Base-by-base conservation (phyloP, 2,113 vertebrate genomes). In the Antechinus flavipes region DNA sequence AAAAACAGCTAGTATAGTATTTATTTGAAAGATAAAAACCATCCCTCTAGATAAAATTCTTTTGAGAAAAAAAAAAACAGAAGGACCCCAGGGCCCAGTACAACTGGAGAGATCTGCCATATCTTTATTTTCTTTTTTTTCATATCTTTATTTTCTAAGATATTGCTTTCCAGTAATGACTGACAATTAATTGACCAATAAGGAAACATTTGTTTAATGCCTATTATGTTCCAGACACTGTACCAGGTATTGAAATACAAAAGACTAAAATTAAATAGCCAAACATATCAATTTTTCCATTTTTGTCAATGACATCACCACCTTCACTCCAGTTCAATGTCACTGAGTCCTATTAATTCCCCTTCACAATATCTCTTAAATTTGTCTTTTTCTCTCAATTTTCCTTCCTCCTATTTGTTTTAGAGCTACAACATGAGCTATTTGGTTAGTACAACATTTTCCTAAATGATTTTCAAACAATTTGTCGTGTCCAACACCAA, bases 171-270 rank as follows among this genome's bases (percentile, higher is more conserved):
- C 35, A 90, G 35, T 91, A 95, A 92, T 68, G 56, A 84, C 19
- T 47, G 24, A 94, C 97, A 96, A 93, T 53, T 42, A 84, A 84
- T 22, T 23, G 35, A 84, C n/a, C n/a, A 42, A 84, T 68, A 68
- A 68, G 35, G 30, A 84, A 84, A 23, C 12, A 84, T 42, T 42
- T 5, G 22, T 84, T 16, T 22, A 84, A 42, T 84, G 16, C 68
- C 68, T 42, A 23, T 42, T 84, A n/a, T 84, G n/a, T 84, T 16
- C n/a, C 35, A 84, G n/a, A 6, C 8, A 19, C 12, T 61, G 26
- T 61, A 55, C 6, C 24, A 26, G 55, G 55, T 61, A 30, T 27
- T 68, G 35, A 68, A 68, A 68, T 68, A 19, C 61, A 68, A 68
- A 68, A 68, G 30, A 61, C 58, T 35, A 35, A 61, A 61, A 61